A percentile compares a stretch with the other conserved stretches of the same genome.
phyloP scores from a whole-genome alignment of 2,888 invertebrate species.

The Volucella zonaria region DNA sequence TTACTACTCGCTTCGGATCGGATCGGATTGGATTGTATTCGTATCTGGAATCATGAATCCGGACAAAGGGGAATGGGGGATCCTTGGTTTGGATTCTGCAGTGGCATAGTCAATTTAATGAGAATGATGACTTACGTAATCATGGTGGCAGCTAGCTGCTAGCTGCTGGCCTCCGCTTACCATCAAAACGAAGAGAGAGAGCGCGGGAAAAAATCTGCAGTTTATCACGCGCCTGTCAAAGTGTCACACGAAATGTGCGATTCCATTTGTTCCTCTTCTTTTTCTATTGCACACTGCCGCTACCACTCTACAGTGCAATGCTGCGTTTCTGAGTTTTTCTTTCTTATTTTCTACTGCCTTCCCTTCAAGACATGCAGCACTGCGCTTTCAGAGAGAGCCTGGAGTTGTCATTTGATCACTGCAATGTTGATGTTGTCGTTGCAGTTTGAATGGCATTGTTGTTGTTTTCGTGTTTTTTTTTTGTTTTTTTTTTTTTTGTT shows the following conservation, averaged over 20 bases:
- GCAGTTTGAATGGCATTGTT: conserved; percentile 14
- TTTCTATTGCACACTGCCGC: conserved; percentile 39
- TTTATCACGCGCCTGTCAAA: conserved; percentile 81
- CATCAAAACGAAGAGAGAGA: background rate
- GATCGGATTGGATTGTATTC: background rate
- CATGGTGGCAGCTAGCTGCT: conserved; percentile 18
- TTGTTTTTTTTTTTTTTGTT: conserved; percentile 1
- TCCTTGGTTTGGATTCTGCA: conserved; percentile 33
- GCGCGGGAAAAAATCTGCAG: conserved; percentile 75
- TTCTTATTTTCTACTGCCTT: background rate
- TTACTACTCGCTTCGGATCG: conserved; percentile 16
- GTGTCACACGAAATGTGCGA: conserved; percentile 77
- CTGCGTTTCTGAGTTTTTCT: conserved; percentile 14
- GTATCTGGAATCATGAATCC: no score
- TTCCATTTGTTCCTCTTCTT: conserved; percentile 72
- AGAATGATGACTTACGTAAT: conserved; percentile 73
- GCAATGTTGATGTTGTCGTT: background rate
- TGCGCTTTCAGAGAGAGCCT: conserved; percentile 24
- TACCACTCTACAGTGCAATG: conserved; percentile 5
- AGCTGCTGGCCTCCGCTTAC: no score
- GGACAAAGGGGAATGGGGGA: background rate
- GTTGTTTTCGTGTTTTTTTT: conserved; percentile 42
- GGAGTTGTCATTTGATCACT: conserved; percentile 69
- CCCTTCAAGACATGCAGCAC: conserved; percentile 4
- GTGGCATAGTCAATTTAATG: conserved; percentile 65